phyloP scores from a whole-genome alignment of 2,888 invertebrate species.

The Xanthia icteritia region DNA sequence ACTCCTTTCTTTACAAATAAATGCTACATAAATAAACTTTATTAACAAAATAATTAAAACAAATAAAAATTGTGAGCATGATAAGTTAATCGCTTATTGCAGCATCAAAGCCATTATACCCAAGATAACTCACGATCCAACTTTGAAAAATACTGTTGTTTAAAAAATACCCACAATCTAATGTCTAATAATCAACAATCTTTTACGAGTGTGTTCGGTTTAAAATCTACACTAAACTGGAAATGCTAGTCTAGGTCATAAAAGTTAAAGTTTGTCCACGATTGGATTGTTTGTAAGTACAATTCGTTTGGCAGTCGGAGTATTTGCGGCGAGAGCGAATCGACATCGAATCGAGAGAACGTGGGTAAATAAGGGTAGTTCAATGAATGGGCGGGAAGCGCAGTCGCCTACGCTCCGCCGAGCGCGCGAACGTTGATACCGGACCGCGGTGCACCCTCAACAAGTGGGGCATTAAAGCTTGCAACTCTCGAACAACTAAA shows the following conservation, averaged over 20 bases:
- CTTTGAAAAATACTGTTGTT: not conserved
- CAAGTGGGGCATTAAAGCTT: conserved; percentile 78
- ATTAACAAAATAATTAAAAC: not conserved
- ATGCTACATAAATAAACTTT: conserved; percentile 1
- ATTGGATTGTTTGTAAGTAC: conserved; percentile 58
- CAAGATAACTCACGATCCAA: not conserved
- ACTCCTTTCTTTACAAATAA: not conserved
- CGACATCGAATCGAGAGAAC: conserved; percentile 77
- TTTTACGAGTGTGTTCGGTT: not conserved
- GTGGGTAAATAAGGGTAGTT: conserved; percentile 75
- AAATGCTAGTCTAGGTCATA: conserved; percentile 32
- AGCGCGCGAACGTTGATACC: conserved; percentile 86
- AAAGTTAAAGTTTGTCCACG: conserved; percentile 41
- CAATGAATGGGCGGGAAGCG: conserved; percentile 87
- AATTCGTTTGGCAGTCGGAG: conserved; percentile 50
- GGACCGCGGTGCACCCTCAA: conserved; percentile 77
- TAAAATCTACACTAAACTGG: conserved; percentile 4
- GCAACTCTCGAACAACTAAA: conserved; percentile 67
- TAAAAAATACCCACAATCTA: not conserved
- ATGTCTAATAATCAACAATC: not conserved
- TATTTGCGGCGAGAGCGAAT: conserved; percentile 65
- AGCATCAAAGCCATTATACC: not conserved
- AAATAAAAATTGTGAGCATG: not conserved
- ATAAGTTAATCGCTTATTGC: not conserved
- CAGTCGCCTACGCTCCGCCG: conserved; percentile 88